Percentiles rank a stretch among this genome's conserved stretches.
phyloP scores from a whole-genome alignment of 2,113 vertebrate species.

The Gymnarchus niloticus region DNA sequence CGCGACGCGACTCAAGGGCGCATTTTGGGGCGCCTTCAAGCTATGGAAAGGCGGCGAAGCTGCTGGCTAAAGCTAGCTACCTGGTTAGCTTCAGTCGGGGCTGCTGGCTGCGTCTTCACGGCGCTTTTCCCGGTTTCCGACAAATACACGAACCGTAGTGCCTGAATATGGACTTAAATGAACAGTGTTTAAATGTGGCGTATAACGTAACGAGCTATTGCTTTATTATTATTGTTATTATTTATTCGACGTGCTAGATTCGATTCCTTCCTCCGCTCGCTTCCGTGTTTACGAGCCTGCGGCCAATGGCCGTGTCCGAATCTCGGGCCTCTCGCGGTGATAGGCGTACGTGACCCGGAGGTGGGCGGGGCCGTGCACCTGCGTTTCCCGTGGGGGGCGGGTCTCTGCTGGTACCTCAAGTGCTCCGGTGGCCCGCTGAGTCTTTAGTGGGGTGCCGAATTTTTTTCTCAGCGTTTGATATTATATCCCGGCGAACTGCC shows the following conservation, averaged over 20 bases:
- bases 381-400: not conserved
- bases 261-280: not conserved
- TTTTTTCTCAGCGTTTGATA: not conserved
- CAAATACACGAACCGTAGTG: not conserved
- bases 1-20: not conserved
- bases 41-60: too few species aligned
- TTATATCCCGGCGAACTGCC: not conserved
- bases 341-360: not conserved
- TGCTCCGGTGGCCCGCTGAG: too few species aligned
- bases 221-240: not conserved
- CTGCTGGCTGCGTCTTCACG: not conserved
- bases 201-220: not conserved
- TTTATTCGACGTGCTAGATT: too few species aligned
- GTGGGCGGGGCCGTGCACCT: not conserved
- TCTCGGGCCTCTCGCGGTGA: conserved; percentile 3
- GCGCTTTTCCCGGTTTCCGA: not conserved
- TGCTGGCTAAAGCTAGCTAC: not conserved
- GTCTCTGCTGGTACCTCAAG: not conserved
- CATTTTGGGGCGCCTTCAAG: not conserved
- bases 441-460: too few species aligned
- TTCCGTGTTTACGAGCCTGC: conserved; percentile 15
- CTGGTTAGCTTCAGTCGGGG: not conserved
- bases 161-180: not conserved
- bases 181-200: not conserved
- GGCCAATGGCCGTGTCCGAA: not conserved